Conservation (phyloP, 2,113 vertebrate genomes). For the Rhodinocichla rosea region DNA sequence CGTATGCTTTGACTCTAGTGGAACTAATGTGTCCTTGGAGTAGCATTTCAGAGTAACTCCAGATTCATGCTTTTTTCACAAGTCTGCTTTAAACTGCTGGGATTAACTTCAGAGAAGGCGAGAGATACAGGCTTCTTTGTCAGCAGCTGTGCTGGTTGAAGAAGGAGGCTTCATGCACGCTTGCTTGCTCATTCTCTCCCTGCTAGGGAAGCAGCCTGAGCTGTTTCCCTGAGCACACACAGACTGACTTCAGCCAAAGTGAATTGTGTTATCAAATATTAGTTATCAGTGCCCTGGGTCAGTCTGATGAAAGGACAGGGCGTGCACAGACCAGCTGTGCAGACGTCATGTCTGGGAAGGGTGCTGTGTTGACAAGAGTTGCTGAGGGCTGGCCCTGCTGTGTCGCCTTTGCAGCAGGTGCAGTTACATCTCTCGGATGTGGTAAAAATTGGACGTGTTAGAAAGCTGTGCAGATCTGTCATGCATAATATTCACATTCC, state of each 20-base stretch:
- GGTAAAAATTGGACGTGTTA: not conserved
- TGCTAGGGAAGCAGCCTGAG: not conserved
- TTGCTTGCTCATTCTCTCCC: not conserved
- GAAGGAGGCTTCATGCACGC: not conserved
- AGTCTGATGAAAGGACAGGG: not conserved
- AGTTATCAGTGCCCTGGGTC: not conserved
- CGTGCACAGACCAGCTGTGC: not conserved
- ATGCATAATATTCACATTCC: not conserved
- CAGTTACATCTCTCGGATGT: not conserved
- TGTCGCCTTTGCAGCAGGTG: not conserved
- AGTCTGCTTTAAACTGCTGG: constrained; percentile 33
- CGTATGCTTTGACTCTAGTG: constrained; percentile 20
- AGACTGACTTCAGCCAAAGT: not conserved
- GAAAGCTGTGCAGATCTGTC: not conserved
- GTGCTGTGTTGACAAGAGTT: not conserved
- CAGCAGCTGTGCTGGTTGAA: constrained; percentile 23
- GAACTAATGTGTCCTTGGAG: constrained; percentile 59
- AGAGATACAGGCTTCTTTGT: constrained; percentile 9
- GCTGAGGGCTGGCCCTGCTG: not conserved
- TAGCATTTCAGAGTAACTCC: constrained; percentile 44
- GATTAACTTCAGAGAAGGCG: constrained; percentile 45
- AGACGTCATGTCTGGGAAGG: not conserved
- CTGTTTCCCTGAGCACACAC: not conserved
- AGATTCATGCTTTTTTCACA: constrained; percentile 2
- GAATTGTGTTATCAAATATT: not conserved